Conservation (phyloP, 2,888 invertebrate species). For the Parnassius smintheus region DNA sequence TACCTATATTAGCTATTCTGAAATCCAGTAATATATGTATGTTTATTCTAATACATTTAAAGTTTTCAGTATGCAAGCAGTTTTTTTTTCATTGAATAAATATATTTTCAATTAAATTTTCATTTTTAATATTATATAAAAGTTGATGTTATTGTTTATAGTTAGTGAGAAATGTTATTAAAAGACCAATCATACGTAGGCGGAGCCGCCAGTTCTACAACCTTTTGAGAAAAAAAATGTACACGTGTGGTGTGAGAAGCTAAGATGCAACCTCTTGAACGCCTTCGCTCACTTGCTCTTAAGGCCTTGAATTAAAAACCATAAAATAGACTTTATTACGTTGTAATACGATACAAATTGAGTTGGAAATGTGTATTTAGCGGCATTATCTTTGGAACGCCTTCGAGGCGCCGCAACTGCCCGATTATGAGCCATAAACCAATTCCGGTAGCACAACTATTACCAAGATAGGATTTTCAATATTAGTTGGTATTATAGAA, state of each 20-base stretch:
- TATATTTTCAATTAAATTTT: too few species aligned
- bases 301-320: background rate
- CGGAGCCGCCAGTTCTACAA: conserved; percentile 52
- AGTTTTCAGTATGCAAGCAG: too few species aligned
- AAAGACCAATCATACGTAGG: conserved; percentile 58
- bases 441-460: conserved; percentile 76
- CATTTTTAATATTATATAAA: too few species aligned
- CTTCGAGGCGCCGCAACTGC: conserved; percentile 66
- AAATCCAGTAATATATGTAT: too few species aligned
- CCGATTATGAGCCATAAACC: conserved; percentile 75
- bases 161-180: conserved; percentile 36
- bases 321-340: conserved; percentile 4
- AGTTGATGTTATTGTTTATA: too few species aligned
- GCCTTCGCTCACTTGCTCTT: conserved; percentile 21
- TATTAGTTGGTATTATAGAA: conserved; percentile 30
- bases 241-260: conserved; percentile 71
- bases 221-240: conserved; percentile 53
- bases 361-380: conserved; percentile 25
- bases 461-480: conserved; percentile 60
- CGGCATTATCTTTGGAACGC: conserved; percentile 53
- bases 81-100: too few species aligned
- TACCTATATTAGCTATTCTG: too few species aligned
- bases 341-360: conserved; percentile 39
- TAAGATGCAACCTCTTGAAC: conserved; percentile 39
- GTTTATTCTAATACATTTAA: too few species aligned